A percentile compares a stretch with the other conserved stretches of the same genome.
These are phyloP conservation scores for Oriolus oriolus DNA, from an alignment of 2,113 vertebrate species.

Conservation along the genomic window DNA sequence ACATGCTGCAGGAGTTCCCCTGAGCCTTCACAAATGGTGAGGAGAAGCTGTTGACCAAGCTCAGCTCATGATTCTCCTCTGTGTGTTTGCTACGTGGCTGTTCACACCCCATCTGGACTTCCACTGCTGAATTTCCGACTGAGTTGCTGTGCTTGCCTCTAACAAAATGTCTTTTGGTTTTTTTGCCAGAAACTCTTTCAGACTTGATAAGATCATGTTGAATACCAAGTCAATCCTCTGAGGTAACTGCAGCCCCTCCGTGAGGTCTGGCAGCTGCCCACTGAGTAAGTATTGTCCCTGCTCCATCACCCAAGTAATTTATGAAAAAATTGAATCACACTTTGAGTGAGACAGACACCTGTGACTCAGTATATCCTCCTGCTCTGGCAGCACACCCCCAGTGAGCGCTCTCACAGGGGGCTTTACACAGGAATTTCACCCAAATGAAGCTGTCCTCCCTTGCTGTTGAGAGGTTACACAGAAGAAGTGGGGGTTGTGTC, in stretches of 20 bases:
- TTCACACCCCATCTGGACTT: not conserved
- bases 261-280: not conserved
- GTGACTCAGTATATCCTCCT: not conserved
- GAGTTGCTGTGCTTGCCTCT: not conserved
- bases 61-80: not conserved
- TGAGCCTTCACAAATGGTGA: not conserved
- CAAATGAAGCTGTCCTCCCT: not conserved
- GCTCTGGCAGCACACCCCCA: not conserved
- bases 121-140: not conserved
- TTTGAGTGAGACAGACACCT: not conserved
- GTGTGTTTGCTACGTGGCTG: rapidly evolving
- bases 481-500: not conserved
- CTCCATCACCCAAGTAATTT: not conserved
- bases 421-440: not conserved
- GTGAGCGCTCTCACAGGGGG: not conserved
- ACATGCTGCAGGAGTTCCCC: not conserved
- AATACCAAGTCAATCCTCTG: not conserved
- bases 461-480: not conserved
- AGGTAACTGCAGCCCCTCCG: not conserved
- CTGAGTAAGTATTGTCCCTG: not conserved
- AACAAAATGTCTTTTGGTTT: rapidly evolving
- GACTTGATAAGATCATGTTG: not conserved
- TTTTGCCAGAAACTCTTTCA: not conserved
- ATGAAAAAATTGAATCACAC: not conserved
- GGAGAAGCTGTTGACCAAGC: not conserved